Percentiles rank a stretch among this genome's conserved stretches.
Evolutionary conservation across 1,140 invertebrate species (phyloP).

Genomic region (Drosophila nannoptera): DNA sequence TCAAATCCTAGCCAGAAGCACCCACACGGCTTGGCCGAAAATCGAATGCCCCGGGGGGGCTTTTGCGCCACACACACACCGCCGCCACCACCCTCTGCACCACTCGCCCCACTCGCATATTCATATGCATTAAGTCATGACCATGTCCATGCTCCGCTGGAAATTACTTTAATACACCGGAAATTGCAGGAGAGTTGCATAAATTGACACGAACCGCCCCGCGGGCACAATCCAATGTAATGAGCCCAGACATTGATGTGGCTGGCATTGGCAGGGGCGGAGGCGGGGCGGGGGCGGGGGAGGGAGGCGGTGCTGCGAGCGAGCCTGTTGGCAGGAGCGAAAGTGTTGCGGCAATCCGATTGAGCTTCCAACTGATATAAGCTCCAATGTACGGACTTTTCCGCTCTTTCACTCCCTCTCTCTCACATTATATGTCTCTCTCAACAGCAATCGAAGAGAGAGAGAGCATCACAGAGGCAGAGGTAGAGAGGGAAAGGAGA

Average conservation of each 20-base stretch:
- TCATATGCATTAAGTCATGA: conserved; percentile 65
- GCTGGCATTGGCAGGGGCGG: background rate
- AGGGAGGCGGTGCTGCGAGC: no score
- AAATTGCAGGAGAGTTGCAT: conserved; percentile 76
- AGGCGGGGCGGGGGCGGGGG: background rate
- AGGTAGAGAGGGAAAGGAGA: no score
- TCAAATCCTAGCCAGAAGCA: conserved; percentile 12
- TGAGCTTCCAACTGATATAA: background rate
- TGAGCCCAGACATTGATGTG: conserved; percentile 41
- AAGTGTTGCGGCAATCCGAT: conserved; percentile 38
- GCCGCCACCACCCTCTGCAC: background rate
- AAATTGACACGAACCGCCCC: conserved; percentile 75
- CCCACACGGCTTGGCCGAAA: conserved; percentile 23
- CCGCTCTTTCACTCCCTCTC: no score
- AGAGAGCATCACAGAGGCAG: no score
- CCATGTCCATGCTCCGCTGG: conserved; percentile 55
- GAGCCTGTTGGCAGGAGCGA: background rate
- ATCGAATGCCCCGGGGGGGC: conserved; percentile 55
- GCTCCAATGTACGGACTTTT: no score
- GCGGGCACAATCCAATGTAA: conserved; percentile 65
- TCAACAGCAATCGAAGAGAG: no score
- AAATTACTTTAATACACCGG: conserved; percentile 77
- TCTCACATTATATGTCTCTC: no score
- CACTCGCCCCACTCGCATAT: conserved; percentile 47
- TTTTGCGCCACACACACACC: conserved; percentile 48